These are phyloP conservation scores for Heteromormyrus szaboi DNA, from an alignment of 2,797 vertebrate genomes.

Conservation along the genomic window DNA sequence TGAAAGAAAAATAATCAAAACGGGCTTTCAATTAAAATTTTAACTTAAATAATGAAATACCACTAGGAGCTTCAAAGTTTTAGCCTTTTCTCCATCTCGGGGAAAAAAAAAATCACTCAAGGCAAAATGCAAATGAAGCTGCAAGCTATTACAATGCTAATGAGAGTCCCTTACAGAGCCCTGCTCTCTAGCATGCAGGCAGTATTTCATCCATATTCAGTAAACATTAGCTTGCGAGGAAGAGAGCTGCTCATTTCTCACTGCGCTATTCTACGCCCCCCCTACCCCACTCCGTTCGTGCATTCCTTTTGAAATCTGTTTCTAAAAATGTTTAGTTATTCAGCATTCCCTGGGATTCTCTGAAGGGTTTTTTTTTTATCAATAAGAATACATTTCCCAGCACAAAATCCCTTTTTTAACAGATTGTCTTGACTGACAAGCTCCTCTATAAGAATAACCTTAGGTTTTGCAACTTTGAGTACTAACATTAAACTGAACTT, in stretches of 20 bases:
- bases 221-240: slow-evolving; percentile 63
- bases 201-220: slow-evolving; percentile 73
- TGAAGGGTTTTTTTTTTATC: slow-evolving; percentile 15
- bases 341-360: background rate
- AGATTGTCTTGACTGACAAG: slow-evolving; percentile 15
- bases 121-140: slow-evolving; percentile 77
- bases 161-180: slow-evolving; percentile 73
- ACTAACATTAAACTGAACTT: background rate
- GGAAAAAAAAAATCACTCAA: slow-evolving; percentile 65
- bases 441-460: background rate
- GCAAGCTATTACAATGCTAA: slow-evolving; percentile 80
- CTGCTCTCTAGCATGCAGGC: slow-evolving; percentile 60
- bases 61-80: slow-evolving; percentile 64
- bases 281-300: slow-evolving; percentile 13
- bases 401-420: slow-evolving; percentile 5
- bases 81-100: slow-evolving; percentile 33
- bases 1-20: slow-evolving; percentile 61
- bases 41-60: slow-evolving; percentile 71
- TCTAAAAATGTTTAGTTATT: slow-evolving; percentile 19
- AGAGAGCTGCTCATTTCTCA: slow-evolving; percentile 35
- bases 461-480: background rate
- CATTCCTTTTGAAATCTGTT: slow-evolving; percentile 8
- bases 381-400: slow-evolving; percentile 18
- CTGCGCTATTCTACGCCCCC: slow-evolving; percentile 34
- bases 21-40: slow-evolving; percentile 71